Percentiles rank a stretch among this genome's conserved stretches.
These are phyloP conservation scores for Pristionchus japonicus DNA, from an alignment of 2,888 invertebrate species.

Conservation along the genomic window DNA sequence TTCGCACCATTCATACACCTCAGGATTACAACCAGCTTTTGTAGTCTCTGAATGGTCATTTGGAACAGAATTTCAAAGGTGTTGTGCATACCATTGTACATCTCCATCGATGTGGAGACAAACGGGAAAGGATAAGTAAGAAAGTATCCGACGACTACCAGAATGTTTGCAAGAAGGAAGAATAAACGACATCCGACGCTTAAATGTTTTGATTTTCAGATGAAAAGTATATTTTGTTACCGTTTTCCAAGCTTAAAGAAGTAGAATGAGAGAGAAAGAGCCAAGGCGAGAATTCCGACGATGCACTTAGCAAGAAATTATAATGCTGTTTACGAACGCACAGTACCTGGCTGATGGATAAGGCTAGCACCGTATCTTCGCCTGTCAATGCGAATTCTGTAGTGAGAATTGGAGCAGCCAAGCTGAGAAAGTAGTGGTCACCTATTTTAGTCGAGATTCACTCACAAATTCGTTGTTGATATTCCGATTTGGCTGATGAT, in stretches of 20 bases:
- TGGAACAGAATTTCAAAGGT: no score
- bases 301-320: not conserved
- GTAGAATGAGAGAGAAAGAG: not conserved
- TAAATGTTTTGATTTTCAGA: not conserved
- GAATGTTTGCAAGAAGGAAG: not conserved
- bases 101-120: not conserved
- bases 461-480: not conserved
- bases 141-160: not conserved
- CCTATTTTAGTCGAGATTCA: not conserved
- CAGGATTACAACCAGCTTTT: not conserved
- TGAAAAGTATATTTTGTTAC: not conserved
- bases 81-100: not conserved
- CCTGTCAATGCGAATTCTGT: not conserved
- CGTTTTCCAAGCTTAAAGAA: not conserved
- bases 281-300: not conserved
- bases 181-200: not conserved
- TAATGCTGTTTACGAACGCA: not conserved
- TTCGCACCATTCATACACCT: not conserved
- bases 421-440: not conserved
- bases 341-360: not conserved
- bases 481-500: not conserved
- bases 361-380: not conserved
- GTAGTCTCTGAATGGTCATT: not conserved
- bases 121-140: not conserved
- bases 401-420: not conserved